phyloP scores from a whole-genome alignment of 2,113 vertebrate genomes.

The Plecotus auritus region DNA sequence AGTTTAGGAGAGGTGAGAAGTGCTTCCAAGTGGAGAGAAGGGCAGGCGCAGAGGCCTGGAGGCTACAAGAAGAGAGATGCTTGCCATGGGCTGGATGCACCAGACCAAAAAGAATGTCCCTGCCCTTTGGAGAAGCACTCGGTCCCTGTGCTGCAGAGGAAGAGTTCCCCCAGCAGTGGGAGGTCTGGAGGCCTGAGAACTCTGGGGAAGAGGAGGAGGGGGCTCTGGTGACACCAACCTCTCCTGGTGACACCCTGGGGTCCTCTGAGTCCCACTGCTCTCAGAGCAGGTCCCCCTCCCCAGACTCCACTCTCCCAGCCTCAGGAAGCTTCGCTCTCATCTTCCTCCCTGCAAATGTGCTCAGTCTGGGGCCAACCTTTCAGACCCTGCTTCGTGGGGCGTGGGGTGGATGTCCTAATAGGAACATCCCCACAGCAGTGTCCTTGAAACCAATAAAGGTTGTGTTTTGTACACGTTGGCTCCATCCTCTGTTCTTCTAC shows the following conservation, averaged over 20 bases:
- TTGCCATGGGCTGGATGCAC: not conserved
- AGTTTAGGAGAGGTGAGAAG: not conserved
- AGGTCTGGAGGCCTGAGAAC: not conserved
- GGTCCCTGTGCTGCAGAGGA: not conserved
- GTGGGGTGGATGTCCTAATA: not conserved
- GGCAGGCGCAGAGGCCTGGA: not conserved
- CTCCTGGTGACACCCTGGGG: not conserved
- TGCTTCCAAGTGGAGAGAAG: not conserved
- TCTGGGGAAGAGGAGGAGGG: not conserved
- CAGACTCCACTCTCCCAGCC: not conserved
- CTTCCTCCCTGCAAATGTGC: not conserved
- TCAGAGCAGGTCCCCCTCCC: not conserved
- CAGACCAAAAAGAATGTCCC: not conserved
- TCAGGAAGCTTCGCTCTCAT: not conserved
- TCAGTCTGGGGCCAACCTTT: not conserved
- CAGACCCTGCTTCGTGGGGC: not conserved
- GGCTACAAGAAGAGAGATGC: not conserved
- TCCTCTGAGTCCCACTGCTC: not conserved
- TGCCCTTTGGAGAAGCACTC: not conserved
- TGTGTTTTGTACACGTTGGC: constrained; percentile 43
- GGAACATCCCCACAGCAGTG: not conserved
- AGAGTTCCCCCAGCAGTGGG: not conserved
- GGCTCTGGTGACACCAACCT: not conserved
- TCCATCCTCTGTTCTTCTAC: not conserved
- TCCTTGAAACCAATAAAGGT: constrained; percentile 50